Conservation (phyloP, 2,797 vertebrate genomes). For the Loriculus beryllinus region DNA sequence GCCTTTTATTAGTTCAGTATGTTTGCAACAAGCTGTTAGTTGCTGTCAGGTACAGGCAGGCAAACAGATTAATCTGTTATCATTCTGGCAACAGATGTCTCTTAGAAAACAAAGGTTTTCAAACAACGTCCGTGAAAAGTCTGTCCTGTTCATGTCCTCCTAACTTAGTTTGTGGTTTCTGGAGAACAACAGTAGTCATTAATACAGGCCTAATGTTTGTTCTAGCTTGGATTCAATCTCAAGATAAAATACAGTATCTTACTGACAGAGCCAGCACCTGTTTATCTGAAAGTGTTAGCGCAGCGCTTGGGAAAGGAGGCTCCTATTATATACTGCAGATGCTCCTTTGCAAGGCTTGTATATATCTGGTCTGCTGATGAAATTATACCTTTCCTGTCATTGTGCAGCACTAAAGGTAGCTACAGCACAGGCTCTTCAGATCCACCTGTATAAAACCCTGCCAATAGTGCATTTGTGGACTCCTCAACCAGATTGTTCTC, state of each 20-base stretch:
- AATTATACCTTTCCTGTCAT: not conserved
- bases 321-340: not conserved
- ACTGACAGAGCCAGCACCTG: not conserved
- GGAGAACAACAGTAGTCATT: not conserved
- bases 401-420: not conserved
- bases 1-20: not conserved
- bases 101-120: not conserved
- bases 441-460: not conserved
- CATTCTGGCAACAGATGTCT: not conserved
- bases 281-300: not conserved
- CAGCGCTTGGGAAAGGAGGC: not conserved
- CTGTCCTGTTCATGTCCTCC: not conserved
- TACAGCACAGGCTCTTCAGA: not conserved
- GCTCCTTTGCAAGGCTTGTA: not conserved
- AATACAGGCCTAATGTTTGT: not conserved
- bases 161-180: not conserved
- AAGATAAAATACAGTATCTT: not conserved
- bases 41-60: not conserved
- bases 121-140: rapidly evolving
- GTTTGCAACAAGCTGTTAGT: not conserved
- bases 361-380: not conserved
- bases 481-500: not conserved
- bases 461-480: rapidly evolving
- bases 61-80: not conserved
- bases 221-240: not conserved